Evolutionary conservation across 2,113 vertebrate species (phyloP).

Genomic region (Sphaerodactylus townsendi): DNA sequence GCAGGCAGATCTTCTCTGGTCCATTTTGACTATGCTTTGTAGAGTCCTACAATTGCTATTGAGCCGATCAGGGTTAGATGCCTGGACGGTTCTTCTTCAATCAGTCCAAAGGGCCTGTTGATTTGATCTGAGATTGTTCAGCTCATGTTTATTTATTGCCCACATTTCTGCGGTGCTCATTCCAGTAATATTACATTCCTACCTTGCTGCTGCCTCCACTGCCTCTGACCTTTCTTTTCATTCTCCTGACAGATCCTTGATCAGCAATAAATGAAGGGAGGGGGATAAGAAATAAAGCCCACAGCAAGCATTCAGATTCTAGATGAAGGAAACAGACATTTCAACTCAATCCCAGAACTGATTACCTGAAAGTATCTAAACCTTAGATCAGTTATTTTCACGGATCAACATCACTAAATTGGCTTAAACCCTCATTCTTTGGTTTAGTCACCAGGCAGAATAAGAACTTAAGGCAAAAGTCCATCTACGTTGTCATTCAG

Average conservation of each 20-base stretch:
- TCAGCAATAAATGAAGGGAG: background rate
- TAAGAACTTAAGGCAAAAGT: background rate
- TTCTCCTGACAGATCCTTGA: background rate
- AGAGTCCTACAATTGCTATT: background rate
- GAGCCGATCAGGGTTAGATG: background rate
- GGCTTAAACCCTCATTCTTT: background rate
- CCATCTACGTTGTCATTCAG: background rate
- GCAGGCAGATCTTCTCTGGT: background rate
- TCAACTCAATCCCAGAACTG: background rate
- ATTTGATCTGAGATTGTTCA: background rate
- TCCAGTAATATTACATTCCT: background rate
- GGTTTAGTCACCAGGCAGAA: background rate
- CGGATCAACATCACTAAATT: background rate
- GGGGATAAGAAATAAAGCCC: background rate
- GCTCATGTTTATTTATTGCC: slow-evolving; percentile 5
- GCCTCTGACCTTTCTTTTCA: background rate
- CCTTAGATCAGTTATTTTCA: background rate
- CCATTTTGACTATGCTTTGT: background rate
- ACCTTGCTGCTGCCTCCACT: background rate
- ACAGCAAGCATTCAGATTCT: background rate
- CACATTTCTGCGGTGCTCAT: background rate
- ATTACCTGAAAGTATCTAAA: background rate
- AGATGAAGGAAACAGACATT: background rate
- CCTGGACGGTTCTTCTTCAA: background rate
- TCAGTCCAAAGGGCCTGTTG: background rate